Conservation (phyloP, 2,113 vertebrate species). For the Anser cygnoides region DNA sequence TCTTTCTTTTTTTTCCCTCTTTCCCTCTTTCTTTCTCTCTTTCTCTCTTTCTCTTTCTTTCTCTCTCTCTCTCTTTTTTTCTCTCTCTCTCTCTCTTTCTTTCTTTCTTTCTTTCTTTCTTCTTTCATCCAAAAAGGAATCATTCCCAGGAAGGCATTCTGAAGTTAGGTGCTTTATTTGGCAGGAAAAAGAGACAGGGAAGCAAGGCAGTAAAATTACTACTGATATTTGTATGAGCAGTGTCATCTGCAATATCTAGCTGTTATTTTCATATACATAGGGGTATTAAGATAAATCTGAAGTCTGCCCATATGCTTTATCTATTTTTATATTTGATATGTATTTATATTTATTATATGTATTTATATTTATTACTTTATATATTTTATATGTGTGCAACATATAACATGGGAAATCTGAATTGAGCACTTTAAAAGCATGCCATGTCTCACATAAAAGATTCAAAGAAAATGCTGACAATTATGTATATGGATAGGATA, state of each 20-base stretch:
- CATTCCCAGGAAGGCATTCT: not conserved
- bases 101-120: no score
- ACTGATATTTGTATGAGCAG: not conserved
- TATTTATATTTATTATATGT: no score
- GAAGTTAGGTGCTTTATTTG: constrained; percentile 19
- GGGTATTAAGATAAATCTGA: constrained; percentile 40
- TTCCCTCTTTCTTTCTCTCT: no score
- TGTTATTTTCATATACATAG: constrained; percentile 37
- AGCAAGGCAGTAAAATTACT: constrained; percentile 12
- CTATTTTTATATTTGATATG: not conserved
- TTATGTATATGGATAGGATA: constrained; percentile 17
- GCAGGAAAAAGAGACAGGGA: not conserved
- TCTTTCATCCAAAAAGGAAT: not conserved
- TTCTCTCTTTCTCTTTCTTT: no score
- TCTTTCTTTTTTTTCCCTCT: not conserved
- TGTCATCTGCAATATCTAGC: not conserved
- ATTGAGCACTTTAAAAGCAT: constrained; percentile 24
- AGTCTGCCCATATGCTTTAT: constrained; percentile 41
- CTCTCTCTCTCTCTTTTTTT: no score
- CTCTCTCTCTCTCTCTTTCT: no score
- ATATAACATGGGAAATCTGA: constrained; percentile 46
- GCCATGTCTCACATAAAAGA: constrained; percentile 22
- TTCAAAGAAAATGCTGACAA: constrained; percentile 14
- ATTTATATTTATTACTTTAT: no score
- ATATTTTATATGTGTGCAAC: not conserved